Evolutionary conservation across 1,140 invertebrate genomes (phyloP), one percentile per base, ranked within the genome.

Genomic region (Scylla paramamosain): DNA sequence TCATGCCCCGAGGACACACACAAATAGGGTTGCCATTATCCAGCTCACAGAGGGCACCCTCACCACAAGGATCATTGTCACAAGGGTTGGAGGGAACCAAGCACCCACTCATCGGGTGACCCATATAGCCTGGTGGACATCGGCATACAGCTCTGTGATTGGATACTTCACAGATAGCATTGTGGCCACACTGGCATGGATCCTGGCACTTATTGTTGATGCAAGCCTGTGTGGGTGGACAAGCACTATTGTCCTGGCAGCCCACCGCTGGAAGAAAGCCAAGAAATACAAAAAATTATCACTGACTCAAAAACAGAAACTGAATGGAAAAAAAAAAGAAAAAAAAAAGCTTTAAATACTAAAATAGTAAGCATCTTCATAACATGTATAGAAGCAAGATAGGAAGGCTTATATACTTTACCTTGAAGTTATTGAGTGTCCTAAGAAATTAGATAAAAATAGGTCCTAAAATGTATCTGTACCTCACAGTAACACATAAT

Each of bases 11-110:
- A 0, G 98, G 98, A 97, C 99, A 99, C 97, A 98, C 98, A 96
- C 99, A 99, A 96, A 99, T 98, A 0, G 98, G 98, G 97, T 98
- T 98, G 95, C 98, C 98, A 96, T 98, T 98, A 96, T 99, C 98
- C 82, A 98, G 97, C 97, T 99, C 98, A 96, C 99, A 99, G 86
- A 98, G 97, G 14, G 99, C 98, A 96, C 98, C 98, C 0, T 98
- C 97, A 28, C 98, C 99, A 97, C 98, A 99, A 29, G 98, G 98
- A 97, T 98, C 98, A 32, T 98, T 98, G 95, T 98, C 97, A 96
- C 98, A 99, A 16, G 98, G 98, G 97, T 98, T 98, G 86, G 97
- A 96, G 29, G 97, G 96, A 28, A 97, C 97, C 96, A 96, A 94
- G 96, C 97, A 97, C 59, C 97, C 97, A 83, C 97, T 96, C 87